A percentile compares a stretch with the other conserved stretches of the same genome.
phyloP scores from a whole-genome alignment of 2,797 vertebrate genomes.

The Balearica regulorum region DNA sequence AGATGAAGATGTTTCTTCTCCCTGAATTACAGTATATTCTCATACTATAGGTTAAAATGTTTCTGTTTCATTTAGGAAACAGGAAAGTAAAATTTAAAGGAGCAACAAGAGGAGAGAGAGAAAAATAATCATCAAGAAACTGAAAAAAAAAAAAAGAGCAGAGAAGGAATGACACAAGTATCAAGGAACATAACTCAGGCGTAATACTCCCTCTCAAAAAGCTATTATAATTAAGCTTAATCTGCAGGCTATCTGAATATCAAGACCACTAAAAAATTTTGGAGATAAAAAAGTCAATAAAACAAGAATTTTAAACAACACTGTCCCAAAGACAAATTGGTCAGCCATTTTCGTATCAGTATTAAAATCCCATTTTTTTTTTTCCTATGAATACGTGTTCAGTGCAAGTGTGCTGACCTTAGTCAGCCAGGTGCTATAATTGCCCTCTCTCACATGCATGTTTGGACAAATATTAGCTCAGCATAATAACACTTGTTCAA shows the following conservation, averaged over 20 bases:
- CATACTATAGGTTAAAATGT: background rate
- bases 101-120: background rate
- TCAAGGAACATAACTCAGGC: background rate
- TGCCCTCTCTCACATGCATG: too few species aligned
- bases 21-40: background rate
- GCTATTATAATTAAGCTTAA: background rate
- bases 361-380: background rate
- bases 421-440: background rate
- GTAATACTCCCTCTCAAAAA: background rate
- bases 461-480: background rate
- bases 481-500: background rate
- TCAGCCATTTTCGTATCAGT: background rate
- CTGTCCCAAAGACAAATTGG: background rate
- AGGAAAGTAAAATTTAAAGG: background rate
- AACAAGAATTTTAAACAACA: background rate
- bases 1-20: background rate
- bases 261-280: background rate
- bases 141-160: background rate
- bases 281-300: background rate
- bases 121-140: background rate
- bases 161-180: background rate
- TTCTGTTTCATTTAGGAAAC: background rate
- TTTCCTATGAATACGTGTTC: background rate
- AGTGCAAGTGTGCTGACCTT: background rate
- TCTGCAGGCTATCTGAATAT: background rate